Percentiles rank a stretch among this genome's conserved stretches.
Evolutionary conservation across 2,797 vertebrate genomes (phyloP).

Genomic region (Cichlasoma orientale): DNA sequence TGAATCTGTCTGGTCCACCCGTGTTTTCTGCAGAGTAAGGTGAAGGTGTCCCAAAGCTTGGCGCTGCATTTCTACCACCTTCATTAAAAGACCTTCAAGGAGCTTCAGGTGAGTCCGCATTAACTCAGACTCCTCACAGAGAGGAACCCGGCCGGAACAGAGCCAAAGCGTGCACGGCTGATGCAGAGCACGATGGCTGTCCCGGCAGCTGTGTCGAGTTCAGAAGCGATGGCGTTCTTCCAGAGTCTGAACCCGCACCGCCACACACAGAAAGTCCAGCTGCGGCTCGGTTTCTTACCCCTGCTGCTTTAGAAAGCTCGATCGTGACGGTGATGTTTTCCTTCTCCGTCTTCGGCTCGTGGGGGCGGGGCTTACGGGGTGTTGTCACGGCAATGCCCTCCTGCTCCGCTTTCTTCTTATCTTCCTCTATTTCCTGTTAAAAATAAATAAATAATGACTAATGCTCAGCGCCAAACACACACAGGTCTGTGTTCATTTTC

Average conservation of each 20-base stretch:
- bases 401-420: conserved; percentile 89
- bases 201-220: too few species aligned
- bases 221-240: too few species aligned
- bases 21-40: too few species aligned
- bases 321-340: conserved; percentile 82
- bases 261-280: neutral
- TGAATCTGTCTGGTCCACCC: too few species aligned
- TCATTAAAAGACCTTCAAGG: too few species aligned
- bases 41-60: too few species aligned
- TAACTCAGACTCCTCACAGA: too few species aligned
- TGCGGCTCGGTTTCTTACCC: conserved; percentile 59
- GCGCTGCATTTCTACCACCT: too few species aligned
- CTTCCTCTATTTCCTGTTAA: conserved; percentile 90
- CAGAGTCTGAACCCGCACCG: fast-evolving
- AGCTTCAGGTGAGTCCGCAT: too few species aligned
- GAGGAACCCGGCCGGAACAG: too few species aligned
- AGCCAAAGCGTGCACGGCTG: too few species aligned
- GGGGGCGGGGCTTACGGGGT: conserved; percentile 78
- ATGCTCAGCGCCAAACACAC: neutral
- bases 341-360: conserved; percentile 79
- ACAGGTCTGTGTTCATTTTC: neutral
- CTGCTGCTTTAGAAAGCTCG: conserved; percentile 73
- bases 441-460: neutral
- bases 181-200: too few species aligned
- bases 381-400: conserved; percentile 90